A percentile compares a stretch with the other conserved stretches of the same genome.
These are phyloP conservation scores for Hypomesus transpacificus DNA, from an alignment of 2,113 vertebrate genomes.

Conservation along the genomic window DNA sequence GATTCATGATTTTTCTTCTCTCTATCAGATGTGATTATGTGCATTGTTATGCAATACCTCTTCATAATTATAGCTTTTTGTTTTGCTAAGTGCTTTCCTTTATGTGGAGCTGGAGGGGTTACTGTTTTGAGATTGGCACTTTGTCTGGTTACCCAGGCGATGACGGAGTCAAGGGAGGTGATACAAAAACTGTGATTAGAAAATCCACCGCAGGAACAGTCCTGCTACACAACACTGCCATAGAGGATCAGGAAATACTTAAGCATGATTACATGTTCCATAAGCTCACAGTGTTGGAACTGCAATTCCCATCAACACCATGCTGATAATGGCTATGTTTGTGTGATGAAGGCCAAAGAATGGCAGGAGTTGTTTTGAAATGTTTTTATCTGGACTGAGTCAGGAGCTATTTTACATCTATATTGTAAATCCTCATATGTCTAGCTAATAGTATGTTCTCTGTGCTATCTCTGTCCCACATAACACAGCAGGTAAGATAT, in stretches of 20 bases:
- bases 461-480: too few species aligned
- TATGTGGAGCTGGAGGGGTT: constrained; percentile 16
- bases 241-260: not conserved
- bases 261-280: not conserved
- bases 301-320: too few species aligned
- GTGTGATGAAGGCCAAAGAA: too few species aligned
- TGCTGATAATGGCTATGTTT: too few species aligned
- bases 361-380: not conserved
- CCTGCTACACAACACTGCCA: not conserved
- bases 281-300: too few species aligned
- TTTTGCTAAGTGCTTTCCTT: constrained; percentile 22
- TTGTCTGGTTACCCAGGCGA: constrained; percentile 11
- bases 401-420: too few species aligned
- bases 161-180: constrained; percentile 18
- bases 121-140: constrained; percentile 33
- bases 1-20: too few species aligned
- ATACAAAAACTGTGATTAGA: constrained; percentile 19
- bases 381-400: not conserved
- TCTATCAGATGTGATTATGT: too few species aligned
- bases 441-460: too few species aligned
- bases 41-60: constrained; percentile 21
- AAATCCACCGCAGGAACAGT: not conserved
- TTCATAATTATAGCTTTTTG: constrained; percentile 6
- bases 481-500: too few species aligned
- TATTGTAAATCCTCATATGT: too few species aligned